phyloP scores from a whole-genome alignment of 2,113 vertebrate species.

The Lophura nycthemera region DNA sequence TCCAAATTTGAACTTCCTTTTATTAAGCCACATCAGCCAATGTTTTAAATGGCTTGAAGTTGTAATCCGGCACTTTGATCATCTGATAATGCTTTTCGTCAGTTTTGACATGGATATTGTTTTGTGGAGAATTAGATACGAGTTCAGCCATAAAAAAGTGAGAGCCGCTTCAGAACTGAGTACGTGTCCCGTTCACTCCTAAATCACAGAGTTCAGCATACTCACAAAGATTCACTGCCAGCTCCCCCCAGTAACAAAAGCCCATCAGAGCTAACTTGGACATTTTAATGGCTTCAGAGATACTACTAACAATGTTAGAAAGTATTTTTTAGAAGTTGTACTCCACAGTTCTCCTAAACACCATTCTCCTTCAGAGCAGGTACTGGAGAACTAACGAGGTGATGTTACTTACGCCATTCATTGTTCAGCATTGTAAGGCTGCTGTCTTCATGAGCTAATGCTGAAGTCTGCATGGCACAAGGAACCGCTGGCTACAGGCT shows the following conservation, averaged over 20 bases:
- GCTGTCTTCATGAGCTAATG: neutral
- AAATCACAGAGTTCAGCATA: neutral
- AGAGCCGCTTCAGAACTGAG: neutral
- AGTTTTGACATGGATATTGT: neutral
- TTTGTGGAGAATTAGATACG: neutral
- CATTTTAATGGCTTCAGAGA: neutral
- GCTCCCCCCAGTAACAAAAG: neutral
- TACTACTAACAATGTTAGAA: neutral
- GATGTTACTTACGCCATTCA: neutral
- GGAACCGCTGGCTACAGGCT: neutral
- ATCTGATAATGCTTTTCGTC: neutral
- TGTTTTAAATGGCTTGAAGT: neutral
- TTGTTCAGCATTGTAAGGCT: neutral
- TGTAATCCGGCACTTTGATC: neutral
- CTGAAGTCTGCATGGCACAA: neutral
- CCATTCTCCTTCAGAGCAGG: neutral
- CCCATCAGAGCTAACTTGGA: neutral
- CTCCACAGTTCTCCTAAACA: neutral
- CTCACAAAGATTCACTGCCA: neutral
- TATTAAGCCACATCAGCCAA: neutral
- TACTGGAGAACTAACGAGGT: neutral
- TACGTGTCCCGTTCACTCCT: neutral
- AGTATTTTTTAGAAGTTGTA: neutral
- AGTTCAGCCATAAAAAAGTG: neutral
- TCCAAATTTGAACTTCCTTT: neutral